A percentile compares a stretch with the other conserved stretches of the same genome.
phyloP scores from a whole-genome alignment of 1,140 invertebrate species.

The Leptopilina clavipes region DNA sequence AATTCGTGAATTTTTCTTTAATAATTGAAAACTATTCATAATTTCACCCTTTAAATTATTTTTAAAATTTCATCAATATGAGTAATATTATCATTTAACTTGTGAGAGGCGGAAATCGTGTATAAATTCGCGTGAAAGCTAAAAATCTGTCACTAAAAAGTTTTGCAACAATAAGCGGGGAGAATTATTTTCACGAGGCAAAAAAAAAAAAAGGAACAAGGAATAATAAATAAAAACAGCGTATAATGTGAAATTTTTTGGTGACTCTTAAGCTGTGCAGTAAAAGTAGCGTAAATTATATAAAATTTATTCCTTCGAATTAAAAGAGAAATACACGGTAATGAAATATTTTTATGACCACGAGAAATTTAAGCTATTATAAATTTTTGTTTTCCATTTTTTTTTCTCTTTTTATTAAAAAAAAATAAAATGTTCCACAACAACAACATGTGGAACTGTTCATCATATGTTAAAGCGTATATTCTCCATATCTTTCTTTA shows the following conservation, averaged over 20 bases:
- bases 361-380: conserved; percentile 14
- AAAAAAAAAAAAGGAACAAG: no score
- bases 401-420: neutral
- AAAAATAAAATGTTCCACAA: neutral
- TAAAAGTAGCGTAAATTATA: conserved; percentile 17
- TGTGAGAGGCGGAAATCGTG: no score
- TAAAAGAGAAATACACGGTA: conserved; percentile 28
- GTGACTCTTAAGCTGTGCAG: neutral
- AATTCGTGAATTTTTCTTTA: no score
- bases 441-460: conserved; percentile 3
- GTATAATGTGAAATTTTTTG: neutral
- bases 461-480: conserved; percentile 10
- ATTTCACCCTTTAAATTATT: no score
- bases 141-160: no score
- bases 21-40: no score
- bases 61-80: no score
- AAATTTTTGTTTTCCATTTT: neutral
- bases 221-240: neutral
- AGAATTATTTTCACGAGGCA: no score
- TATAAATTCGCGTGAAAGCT: no score
- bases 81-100: no score
- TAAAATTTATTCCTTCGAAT: conserved; percentile 19
- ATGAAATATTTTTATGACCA: conserved; percentile 26
- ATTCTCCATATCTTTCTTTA: conserved; percentile 9
- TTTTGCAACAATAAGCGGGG: no score